Conservation (phyloP, 2,888 invertebrate species). For the Nebria brevicollis region DNA sequence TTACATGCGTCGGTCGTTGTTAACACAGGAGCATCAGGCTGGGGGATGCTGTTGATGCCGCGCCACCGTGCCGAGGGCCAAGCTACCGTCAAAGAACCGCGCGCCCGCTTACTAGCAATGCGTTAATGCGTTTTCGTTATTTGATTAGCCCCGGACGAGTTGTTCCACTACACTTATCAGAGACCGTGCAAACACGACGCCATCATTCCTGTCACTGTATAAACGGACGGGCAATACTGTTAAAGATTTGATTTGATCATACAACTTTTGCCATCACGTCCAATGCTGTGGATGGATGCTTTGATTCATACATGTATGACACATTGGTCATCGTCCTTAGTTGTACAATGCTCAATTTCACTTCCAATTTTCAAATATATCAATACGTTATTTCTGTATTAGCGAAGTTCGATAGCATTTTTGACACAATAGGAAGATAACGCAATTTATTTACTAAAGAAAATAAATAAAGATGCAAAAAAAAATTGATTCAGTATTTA, state of each 20-base stretch:
- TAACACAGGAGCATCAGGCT: neutral
- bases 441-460: too few relatives aligned
- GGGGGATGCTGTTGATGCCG: neutral
- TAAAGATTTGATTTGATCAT: neutral
- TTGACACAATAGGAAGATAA: too few relatives aligned
- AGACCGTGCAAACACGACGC: constrained; percentile 27
- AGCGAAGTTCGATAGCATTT: too few relatives aligned
- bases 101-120: constrained; percentile 36
- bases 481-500: too few relatives aligned
- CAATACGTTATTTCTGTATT: too few relatives aligned
- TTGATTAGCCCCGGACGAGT: constrained; percentile 49
- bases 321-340: too few relatives aligned
- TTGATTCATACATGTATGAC: too few relatives aligned
- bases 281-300: too few relatives aligned
- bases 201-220: neutral
- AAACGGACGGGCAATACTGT: neutral
- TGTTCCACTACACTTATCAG: constrained; percentile 47
- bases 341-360: too few relatives aligned
- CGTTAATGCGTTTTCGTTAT: constrained; percentile 53
- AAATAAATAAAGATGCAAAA: too few relatives aligned
- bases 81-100: neutral
- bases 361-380: too few relatives aligned
- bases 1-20: neutral
- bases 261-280: neutral
- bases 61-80: neutral